A percentile compares a stretch with the other conserved stretches of the same genome.
These are phyloP conservation scores for Fringilla coelebs DNA, from an alignment of 2,797 vertebrate genomes.

Conservation along the genomic window DNA sequence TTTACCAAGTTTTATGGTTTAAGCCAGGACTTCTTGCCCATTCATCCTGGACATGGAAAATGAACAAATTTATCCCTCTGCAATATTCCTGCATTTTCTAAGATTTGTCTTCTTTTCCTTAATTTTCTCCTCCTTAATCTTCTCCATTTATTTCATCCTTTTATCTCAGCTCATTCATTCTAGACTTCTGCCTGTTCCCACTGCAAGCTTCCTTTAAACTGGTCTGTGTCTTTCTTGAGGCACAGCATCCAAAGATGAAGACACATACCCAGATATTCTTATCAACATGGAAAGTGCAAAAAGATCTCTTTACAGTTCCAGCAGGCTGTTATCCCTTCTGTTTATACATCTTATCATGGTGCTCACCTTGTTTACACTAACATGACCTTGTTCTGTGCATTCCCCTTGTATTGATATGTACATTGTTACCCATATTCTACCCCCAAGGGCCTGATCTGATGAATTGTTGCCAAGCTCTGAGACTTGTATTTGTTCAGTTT, in stretches of 20 bases:
- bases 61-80: not conserved
- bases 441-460: not conserved
- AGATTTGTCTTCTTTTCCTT: not conserved
- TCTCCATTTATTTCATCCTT: not conserved
- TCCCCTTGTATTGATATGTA: not conserved
- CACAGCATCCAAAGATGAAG: not conserved
- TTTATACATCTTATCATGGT: not conserved
- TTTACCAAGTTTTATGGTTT: not conserved
- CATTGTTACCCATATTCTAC: not conserved
- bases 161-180: not conserved
- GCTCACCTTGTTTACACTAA: not conserved
- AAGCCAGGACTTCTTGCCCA: not conserved
- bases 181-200: not conserved
- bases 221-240: not conserved
- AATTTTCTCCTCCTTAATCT: not conserved
- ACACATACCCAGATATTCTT: not conserved
- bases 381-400: not conserved
- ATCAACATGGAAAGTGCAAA: not conserved
- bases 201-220: not conserved
- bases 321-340: not conserved
- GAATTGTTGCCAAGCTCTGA: not conserved
- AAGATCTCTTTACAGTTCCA: not conserved
- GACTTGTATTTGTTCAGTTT: not conserved
- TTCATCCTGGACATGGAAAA: not conserved
- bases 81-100: not conserved